Evolutionary conservation across 2,113 vertebrate species (phyloP).

Genomic region (Asarcornis scutulata): DNA sequence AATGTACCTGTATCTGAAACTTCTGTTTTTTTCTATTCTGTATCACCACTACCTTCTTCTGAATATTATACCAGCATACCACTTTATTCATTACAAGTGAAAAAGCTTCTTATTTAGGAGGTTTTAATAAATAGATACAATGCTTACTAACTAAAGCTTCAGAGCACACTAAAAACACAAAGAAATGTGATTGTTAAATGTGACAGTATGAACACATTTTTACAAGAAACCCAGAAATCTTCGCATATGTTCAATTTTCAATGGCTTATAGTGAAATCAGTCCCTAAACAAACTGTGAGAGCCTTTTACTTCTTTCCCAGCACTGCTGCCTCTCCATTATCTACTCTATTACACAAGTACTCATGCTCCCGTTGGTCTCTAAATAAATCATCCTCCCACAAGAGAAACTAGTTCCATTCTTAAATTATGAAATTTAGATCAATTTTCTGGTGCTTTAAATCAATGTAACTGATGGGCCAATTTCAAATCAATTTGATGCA

Average conservation of each 20-base stretch:
- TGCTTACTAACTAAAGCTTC: not conserved
- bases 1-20: not conserved
- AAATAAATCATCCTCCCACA: conserved; percentile 62
- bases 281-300: not conserved
- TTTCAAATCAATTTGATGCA: conserved; percentile 70
- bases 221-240: not conserved
- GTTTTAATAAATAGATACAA: not conserved
- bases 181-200: not conserved
- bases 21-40: not conserved
- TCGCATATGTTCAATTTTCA: not conserved
- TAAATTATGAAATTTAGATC: conserved; percentile 70
- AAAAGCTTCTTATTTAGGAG: not conserved
- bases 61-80: not conserved
- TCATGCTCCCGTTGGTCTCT: conserved; percentile 44
- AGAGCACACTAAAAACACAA: not conserved
- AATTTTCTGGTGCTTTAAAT: conserved; percentile 73
- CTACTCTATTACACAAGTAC: conserved; percentile 32
- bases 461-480: conserved; percentile 63
- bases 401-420: conserved; percentile 55
- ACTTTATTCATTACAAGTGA: not conserved
- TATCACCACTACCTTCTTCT: not conserved
- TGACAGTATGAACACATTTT: not conserved
- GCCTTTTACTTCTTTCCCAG: not conserved
- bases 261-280: not conserved
- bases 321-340: conserved; percentile 5